Conservation (phyloP, 2,797 vertebrate genomes). For the Psittacula echo region DNA sequence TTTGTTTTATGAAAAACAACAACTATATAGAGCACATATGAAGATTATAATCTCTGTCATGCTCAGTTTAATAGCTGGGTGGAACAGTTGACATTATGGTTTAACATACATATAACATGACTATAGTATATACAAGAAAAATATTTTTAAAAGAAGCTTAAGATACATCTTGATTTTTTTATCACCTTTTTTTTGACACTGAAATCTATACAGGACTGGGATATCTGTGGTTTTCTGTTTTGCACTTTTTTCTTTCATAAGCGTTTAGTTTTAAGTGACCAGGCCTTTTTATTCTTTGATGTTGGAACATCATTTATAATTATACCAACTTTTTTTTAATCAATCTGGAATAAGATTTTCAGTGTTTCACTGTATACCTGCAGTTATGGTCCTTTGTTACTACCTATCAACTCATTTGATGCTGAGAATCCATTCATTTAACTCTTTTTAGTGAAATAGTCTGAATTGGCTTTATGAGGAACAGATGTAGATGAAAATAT, state of each 20-base stretch:
- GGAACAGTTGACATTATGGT: neutral
- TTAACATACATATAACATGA: neutral
- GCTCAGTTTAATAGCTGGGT: neutral
- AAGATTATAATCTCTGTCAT: neutral
- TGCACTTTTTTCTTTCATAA: neutral
- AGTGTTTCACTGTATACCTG: neutral
- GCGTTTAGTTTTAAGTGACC: neutral
- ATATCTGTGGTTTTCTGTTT: neutral
- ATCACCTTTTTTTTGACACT: neutral
- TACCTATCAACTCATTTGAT: neutral
- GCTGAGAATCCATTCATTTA: neutral
- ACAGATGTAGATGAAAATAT: neutral
- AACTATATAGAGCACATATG: neutral
- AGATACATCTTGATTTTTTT: rapidly evolving
- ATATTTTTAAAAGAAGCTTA: neutral
- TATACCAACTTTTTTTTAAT: neutral
- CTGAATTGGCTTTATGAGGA: neutral
- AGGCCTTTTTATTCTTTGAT: neutral
- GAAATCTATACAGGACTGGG: neutral
- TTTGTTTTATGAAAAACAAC: neutral
- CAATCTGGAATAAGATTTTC: neutral
- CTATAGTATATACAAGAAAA: neutral
- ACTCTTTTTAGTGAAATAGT: neutral
- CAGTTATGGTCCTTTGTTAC: neutral
- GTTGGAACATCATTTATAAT: neutral